Conservation (phyloP, 2,888 invertebrate species). For the Tricholauxania praeusta region DNA sequence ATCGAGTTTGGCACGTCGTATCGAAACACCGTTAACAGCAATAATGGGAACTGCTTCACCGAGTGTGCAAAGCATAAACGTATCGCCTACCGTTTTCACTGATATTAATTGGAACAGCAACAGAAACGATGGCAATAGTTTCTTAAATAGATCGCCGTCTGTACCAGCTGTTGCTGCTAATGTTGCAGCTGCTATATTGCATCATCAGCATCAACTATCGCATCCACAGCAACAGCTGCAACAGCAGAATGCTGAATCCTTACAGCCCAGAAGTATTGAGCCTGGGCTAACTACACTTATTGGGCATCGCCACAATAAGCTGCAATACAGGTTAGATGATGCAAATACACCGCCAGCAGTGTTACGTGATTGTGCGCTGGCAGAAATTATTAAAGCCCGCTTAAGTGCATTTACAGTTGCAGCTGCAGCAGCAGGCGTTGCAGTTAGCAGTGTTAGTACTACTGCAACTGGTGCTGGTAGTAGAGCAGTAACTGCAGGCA, state of each 20-base stretch:
- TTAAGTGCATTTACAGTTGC: conserved; percentile 53
- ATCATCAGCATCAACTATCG: not conserved
- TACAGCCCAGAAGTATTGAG: too few relatives aligned
- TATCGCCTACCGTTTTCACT: not conserved
- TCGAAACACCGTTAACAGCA: conserved; percentile 44
- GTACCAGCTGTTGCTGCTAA: not conserved
- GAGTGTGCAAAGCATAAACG: not conserved
- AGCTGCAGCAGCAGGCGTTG: conserved; percentile 43
- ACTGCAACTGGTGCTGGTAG: conserved; percentile 32
- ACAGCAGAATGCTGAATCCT: not conserved
- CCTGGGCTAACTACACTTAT: not conserved
- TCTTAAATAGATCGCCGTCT: not conserved
- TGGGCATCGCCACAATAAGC: conserved; percentile 23
- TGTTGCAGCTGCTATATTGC: not conserved
- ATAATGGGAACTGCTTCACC: not conserved
- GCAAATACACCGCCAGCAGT: conserved; percentile 44
- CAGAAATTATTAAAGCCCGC: conserved; percentile 57
- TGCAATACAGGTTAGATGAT: conserved; percentile 24
- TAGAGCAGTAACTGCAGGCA: conserved; percentile 29
- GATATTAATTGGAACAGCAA: conserved; percentile 17
- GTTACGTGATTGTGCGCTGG: conserved; percentile 54
- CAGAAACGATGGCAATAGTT: not conserved
- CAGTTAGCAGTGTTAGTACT: conserved; percentile 38
- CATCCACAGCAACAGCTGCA: not conserved
- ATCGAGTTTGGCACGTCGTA: conserved; percentile 49